Conservation (phyloP, 2,113 vertebrate species). For the Clarias batrachus region DNA sequence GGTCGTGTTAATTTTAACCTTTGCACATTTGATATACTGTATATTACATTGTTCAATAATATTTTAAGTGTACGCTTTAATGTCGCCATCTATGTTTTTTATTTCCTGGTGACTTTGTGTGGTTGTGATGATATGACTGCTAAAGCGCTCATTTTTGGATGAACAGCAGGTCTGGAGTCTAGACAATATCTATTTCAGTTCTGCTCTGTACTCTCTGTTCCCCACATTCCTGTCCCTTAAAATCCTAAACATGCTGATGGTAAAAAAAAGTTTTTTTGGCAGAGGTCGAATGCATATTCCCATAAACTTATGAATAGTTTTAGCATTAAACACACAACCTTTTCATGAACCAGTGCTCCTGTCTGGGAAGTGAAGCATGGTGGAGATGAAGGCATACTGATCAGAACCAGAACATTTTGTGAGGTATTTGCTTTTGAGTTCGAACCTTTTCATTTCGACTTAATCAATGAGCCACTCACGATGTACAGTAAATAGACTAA, state of each 20-base stretch:
- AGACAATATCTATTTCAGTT: constrained; percentile 30
- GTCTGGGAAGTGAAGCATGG: constrained; percentile 25
- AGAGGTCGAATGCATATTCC: constrained; percentile 27
- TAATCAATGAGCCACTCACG: constrained; percentile 49
- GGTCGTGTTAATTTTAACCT: not conserved
- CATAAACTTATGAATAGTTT: constrained; percentile 11
- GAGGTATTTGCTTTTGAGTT: constrained; percentile 29
- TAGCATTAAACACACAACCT: constrained; percentile 2
- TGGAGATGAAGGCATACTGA: not conserved
- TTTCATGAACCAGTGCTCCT: constrained; percentile 44
- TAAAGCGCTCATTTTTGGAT: constrained; percentile 26
- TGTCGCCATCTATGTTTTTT: not conserved
- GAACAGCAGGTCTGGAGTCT: constrained; percentile 40
- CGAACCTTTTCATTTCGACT: constrained; percentile 50
- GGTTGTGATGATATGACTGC: not conserved
- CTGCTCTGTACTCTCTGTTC: constrained; percentile 29
- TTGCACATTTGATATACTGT: too few relatives aligned
- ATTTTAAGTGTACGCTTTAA: not conserved
- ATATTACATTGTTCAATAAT: not conserved
- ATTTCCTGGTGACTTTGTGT: not conserved
- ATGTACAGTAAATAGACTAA: not conserved
- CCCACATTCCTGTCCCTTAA: constrained; percentile 21
- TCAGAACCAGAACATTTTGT: constrained; percentile 35
- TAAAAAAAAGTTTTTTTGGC: constrained; percentile 46
- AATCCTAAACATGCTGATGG: constrained; percentile 28